A percentile compares a stretch with the other conserved stretches of the same genome.
Evolutionary conservation across 2,797 vertebrate species (phyloP).

Genomic region (Pseudopleuronectes americanus): DNA sequence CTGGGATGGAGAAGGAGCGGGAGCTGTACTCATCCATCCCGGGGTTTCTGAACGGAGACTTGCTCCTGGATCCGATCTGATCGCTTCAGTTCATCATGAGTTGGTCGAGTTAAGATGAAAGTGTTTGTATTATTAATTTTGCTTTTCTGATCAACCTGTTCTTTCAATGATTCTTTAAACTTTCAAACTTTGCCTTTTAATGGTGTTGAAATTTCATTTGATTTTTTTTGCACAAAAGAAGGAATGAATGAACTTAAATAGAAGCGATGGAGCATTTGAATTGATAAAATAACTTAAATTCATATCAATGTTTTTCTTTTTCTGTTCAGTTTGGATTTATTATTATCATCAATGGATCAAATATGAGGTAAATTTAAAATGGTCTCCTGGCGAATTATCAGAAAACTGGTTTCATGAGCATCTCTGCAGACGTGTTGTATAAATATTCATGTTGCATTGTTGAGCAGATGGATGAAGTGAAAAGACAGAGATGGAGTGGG

Average conservation of each 20-base stretch:
- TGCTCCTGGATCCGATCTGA: constrained; percentile 64
- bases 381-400: neutral
- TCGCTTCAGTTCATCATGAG: rapidly evolving
- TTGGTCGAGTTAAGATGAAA: too few species aligned
- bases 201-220: too few species aligned
- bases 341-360: neutral
- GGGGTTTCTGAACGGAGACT: constrained; percentile 69
- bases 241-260: too few species aligned
- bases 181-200: too few species aligned
- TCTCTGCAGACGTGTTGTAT: neutral
- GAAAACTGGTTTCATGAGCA: neutral
- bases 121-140: neutral
- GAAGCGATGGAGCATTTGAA: too few species aligned
- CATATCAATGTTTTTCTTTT: too few species aligned
- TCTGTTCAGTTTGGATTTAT: too few species aligned
- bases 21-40: constrained; percentile 76
- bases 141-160: too few species aligned
- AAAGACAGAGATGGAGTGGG: neutral
- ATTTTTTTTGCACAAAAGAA: too few species aligned
- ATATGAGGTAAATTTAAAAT: neutral
- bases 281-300: too few species aligned
- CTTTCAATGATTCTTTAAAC: too few species aligned
- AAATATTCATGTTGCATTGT: constrained; percentile 26
- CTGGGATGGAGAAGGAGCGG: constrained; percentile 18
- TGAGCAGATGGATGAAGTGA: constrained; percentile 31